Base-by-base conservation (phyloP, 2,797 vertebrate genomes). In the Craterocephalus amniculus region DNA sequence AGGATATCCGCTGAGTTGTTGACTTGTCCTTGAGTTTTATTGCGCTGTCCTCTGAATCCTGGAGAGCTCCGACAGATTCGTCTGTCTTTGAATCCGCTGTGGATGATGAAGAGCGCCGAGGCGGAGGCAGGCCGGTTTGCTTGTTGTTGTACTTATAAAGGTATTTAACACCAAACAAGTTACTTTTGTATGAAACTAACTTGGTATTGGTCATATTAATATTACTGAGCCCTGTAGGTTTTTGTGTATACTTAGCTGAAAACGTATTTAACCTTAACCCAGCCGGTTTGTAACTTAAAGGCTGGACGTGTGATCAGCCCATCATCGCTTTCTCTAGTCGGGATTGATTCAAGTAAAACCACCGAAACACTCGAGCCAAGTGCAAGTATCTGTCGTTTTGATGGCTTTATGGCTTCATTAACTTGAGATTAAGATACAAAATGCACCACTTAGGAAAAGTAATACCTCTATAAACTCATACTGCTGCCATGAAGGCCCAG, bases 141-240 rank as follows among this genome's bases (percentile, higher is more conserved):
- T 87, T 79, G 76, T 87, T 80, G 85, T 86, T 89, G 81, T 90
- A 86, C 85, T 88, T 87, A 81, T 84, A 77, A 69, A 68, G 64
- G 75, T 85, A 88, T 91, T 88, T 83, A 80, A 88, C 79, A 81
- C 83, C 79, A 89, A 90, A 89, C 83, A 0, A 74, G 76, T 87
- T 74, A 75, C 74, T 92, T 90, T 90, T 90, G 63, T 89, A 89
- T 85, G 72, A 83, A 82, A 87, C 76, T 64, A 83, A 83, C 76
- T 80, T 75, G 61, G 78, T 84, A 11, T 66, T 62, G 48, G 54
- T 78, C 62, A 71, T 81, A 83, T 76, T 67, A 79, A 70, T 78
- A 71, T 76, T 61, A 81, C 78, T 84, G 83, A 91, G 82, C 88
- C 90, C 87, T 87, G 83, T 89, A 80, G 77, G 73, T 89, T 71